Evolutionary conservation across 2,888 invertebrate species (phyloP), one percentile per base, ranked within the genome.

Genomic region (Chymomyza caudatula): DNA sequence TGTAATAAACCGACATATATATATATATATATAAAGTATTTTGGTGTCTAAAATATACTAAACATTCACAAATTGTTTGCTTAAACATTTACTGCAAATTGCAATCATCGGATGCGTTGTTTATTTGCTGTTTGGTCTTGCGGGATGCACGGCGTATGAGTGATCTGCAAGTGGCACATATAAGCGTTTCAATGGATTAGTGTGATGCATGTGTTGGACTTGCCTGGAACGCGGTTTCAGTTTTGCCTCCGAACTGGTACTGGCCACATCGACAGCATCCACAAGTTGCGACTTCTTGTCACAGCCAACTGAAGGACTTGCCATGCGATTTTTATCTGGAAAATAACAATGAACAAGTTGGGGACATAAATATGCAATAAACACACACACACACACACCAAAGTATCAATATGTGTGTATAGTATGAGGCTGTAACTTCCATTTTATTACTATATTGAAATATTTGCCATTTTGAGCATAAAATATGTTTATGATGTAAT

Each of bases 111-210:
- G 94, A 93, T 53, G 94, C 93, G 82, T 95, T 94, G 76, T 94
- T 92, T 77, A 95, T 94, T 91, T 95, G 95, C 87, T 95, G 95
- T 86, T 95, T 95, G 69, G 95, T 93, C 90, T 95, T 95, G 77
- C 95, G 93, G 84, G 95, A 95, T 66, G 95, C 94, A 70, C 96
- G 92, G 74, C 96, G 92, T 77, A 96, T 96, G 68, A 96, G 92
- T 68, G 95, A 95, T 66, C 95, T 92, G 65, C n/a, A 11, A 51
- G 58, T 2, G 17, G n/a, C n/a, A n/a, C n/a, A n/a, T n/a, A n/a
- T n/a, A n/a, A n/a, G n/a, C n/a, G n/a, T n/a, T n/a, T n/a, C n/a
- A n/a, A n/a, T n/a, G n/a, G n/a, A n/a, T n/a, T n/a, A n/a, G n/a
- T n/a, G n/a, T n/a, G 13, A 52, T 5, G 56, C 55, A n/a, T 20